These are phyloP conservation scores for Centropristis striata DNA, from an alignment of 2,113 vertebrate genomes.

Conservation along the genomic window DNA sequence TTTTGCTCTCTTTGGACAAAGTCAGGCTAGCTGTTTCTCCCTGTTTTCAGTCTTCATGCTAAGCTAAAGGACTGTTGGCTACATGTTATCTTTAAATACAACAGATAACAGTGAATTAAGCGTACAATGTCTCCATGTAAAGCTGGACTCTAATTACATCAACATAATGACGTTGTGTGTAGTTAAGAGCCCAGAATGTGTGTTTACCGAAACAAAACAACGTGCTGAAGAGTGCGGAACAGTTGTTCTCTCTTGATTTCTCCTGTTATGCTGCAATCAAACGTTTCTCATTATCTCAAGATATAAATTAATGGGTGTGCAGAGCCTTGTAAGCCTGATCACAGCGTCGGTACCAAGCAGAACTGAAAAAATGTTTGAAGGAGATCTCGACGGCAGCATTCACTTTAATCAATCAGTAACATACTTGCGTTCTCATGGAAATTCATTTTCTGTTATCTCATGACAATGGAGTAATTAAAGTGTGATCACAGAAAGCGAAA, in stretches of 20 bases:
- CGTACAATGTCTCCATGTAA: no score
- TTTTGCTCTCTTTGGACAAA: no score
- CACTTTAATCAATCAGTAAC: slow-evolving; percentile 43
- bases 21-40: no score
- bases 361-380: slow-evolving; percentile 27
- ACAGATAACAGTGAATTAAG: neutral
- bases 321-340: slow-evolving; percentile 16
- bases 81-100: neutral
- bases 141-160: neutral
- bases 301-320: slow-evolving; percentile 28
- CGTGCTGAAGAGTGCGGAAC: neutral
- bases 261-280: slow-evolving; percentile 27
- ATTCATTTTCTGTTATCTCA: slow-evolving; percentile 51
- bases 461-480: slow-evolving; percentile 64
- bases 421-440: slow-evolving; percentile 17
- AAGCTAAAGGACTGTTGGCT: neutral
- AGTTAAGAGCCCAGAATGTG: neutral
- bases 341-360: neutral
- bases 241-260: neutral
- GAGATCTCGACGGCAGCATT: slow-evolving; percentile 35
- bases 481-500: slow-evolving; percentile 50
- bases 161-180: neutral
- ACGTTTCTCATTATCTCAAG: slow-evolving; percentile 24
- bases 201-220: slow-evolving; percentile 17
- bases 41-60: neutral